Conservation (phyloP, 1,140 invertebrate genomes). For the Helicoverpa armigera region DNA sequence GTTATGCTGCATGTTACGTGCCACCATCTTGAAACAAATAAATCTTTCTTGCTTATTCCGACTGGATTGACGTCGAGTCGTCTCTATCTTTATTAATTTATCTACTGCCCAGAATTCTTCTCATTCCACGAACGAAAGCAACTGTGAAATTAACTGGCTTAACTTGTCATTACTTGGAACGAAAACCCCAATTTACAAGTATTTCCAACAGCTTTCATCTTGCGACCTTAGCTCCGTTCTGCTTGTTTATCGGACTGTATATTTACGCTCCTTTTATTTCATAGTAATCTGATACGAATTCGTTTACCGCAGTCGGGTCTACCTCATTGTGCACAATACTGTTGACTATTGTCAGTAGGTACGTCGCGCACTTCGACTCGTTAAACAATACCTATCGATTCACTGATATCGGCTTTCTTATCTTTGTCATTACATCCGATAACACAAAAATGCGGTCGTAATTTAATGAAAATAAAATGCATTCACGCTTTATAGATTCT, state of each 20-base stretch:
- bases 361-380: constrained; percentile 2
- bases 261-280: constrained; percentile 76
- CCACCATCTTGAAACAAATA: background rate
- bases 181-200: constrained; percentile 31
- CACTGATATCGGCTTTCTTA: constrained; percentile 49
- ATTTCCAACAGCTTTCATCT: constrained; percentile 47
- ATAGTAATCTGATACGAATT: constrained; percentile 67
- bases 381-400: constrained; percentile 56
- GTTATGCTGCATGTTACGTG: constrained; percentile 11
- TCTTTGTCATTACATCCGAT: constrained; percentile 39
- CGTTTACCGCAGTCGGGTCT: constrained; percentile 54
- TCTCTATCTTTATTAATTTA: constrained; percentile 5
- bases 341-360: constrained; percentile 26
- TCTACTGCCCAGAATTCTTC: constrained; percentile 8
- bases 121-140: constrained; percentile 31
- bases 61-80: too few relatives aligned
- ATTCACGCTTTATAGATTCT: constrained; percentile 11
- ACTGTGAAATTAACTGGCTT: constrained; percentile 27
- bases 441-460: constrained; percentile 19
- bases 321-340: constrained; percentile 54
- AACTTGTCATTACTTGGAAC: constrained; percentile 30
- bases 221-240: constrained; percentile 65
- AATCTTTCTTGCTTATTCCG: too few relatives aligned
- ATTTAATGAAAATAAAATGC: background rate
- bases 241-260: constrained; percentile 74